Percentiles rank a stretch among this genome's conserved stretches.
Evolutionary conservation across 2,113 vertebrate species (phyloP).

Genomic region (Odontophorus gujanensis): DNA sequence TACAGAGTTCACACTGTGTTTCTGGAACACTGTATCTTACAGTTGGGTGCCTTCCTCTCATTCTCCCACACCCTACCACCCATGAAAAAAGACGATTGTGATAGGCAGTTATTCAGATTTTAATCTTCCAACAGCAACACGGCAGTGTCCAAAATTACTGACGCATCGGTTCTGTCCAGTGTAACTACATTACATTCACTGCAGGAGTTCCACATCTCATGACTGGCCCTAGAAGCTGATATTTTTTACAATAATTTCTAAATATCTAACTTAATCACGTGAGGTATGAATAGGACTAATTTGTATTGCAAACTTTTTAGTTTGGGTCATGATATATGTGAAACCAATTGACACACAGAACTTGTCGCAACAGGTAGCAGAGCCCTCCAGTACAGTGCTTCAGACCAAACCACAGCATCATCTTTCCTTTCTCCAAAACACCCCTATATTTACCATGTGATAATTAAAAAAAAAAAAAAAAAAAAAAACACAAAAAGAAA

Average conservation of each 20-base stretch:
- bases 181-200: neutral
- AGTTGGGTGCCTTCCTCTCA: neutral
- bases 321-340: neutral
- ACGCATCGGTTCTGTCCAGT: neutral
- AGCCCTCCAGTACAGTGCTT: neutral
- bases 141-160: neutral
- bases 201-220: neutral
- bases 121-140: neutral
- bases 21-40: neutral
- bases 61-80: neutral
- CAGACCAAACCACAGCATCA: neutral
- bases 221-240: neutral
- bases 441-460: no score
- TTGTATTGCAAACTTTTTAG: neutral
- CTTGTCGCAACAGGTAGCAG: neutral
- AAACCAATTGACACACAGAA: neutral
- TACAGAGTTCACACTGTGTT: neutral
- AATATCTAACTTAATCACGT: neutral
- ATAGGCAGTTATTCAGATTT: neutral
- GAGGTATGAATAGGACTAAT: neutral
- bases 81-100: neutral
- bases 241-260: neutral
- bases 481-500: no score
- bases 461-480: no score
- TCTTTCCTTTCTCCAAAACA: neutral